Conservation (phyloP, 1,140 invertebrate species). For the Temnothorax longispinosus region DNA sequence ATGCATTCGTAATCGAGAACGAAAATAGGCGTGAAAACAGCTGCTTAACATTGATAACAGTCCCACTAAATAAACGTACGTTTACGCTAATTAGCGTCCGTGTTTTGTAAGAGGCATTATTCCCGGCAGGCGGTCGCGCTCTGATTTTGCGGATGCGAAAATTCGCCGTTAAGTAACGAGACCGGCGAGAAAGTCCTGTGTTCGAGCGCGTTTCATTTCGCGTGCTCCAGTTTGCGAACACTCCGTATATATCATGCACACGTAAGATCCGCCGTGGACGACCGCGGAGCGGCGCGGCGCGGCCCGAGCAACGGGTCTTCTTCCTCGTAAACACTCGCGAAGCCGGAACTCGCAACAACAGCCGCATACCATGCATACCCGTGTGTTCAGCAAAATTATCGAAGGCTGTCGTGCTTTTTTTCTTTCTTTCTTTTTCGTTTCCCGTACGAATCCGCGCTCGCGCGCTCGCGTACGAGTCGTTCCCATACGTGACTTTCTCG, state of each 20-base stretch:
- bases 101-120: neutral
- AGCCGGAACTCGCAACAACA: slow-evolving; percentile 35
- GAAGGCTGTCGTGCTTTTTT: neutral
- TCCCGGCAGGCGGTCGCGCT: neutral
- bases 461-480: neutral
- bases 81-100: neutral
- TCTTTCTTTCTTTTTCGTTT: neutral
- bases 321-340: slow-evolving; percentile 11
- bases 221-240: slow-evolving; percentile 17
- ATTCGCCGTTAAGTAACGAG: slow-evolving; percentile 22
- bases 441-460: neutral
- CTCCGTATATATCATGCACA: neutral
- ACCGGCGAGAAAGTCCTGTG: slow-evolving; percentile 10
- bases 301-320: slow-evolving; percentile 2
- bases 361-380: slow-evolving; percentile 18
- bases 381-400: slow-evolving; percentile 25
- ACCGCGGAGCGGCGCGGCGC: neutral
- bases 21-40: neutral
- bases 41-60: neutral
- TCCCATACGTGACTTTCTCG: slow-evolving; percentile 11
- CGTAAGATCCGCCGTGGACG: neutral
- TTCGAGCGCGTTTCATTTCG: slow-evolving; percentile 8
- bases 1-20: neutral
- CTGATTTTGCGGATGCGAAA: slow-evolving; percentile 9
- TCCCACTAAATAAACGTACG: neutral